Base-by-base conservation (phyloP, 1,140 invertebrate genomes). In the Zophobas morio region DNA sequence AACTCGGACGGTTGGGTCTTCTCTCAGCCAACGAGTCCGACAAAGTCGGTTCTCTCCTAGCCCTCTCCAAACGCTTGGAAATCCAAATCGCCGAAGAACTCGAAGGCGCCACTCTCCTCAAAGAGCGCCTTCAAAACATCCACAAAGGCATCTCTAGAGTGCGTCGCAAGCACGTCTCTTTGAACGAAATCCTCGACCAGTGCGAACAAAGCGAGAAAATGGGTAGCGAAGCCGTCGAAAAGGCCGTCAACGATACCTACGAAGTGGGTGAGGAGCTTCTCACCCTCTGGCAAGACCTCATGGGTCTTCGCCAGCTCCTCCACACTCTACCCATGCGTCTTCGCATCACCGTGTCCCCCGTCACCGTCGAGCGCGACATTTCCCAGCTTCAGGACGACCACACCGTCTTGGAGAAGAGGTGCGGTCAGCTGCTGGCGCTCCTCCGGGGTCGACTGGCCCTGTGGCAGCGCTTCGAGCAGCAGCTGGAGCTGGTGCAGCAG, bases 401-500 rank as follows among this genome's bases (percentile, higher is more conserved):
- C 80, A 89, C 91, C 0, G 88, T 89, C 47, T 84, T 95, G 33
- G 93, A 95, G 83, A 89, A 90, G 6, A 89, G 92, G 53, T 94
- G 92, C 78, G 88, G 89, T 0, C 89, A 91, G 37, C 87, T 95
- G 1, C 86, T 93, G 74, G 86, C 87, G 0, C 83, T 92, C n/a
- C 85, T 96, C 1, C 88, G 89, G n/a, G 89, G 88, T 56, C 89
- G 92, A 4, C 82, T 93, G 32, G 89, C 88, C 5, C 84, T 95
- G 2, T 96, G 94, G 94, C 87, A 90, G 40, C 86, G 92, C 36
- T 95, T 94, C 81, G 93, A 95, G 79, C 86, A 89, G 20, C 93
- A 94, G 80, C 84, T 95, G 75, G 94, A 95, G 80, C 81, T 92
- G 84, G 93, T 96, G 0, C 93, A 95, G 66, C 91, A 94, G 40